Conservation (phyloP, 2,113 vertebrate genomes). For the Nothoprocta perdicaria region DNA sequence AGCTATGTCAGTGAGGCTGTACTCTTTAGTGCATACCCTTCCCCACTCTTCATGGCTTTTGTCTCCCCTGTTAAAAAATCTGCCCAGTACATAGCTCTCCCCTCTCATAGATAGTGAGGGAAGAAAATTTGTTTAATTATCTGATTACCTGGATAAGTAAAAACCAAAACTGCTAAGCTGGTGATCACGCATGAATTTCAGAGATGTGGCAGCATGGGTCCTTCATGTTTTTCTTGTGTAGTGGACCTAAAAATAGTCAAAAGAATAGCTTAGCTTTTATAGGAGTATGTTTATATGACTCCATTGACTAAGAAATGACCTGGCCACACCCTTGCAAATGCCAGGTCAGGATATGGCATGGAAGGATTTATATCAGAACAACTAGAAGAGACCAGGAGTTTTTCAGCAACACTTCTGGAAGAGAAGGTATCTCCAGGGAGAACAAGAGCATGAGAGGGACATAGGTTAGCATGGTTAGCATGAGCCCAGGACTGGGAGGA, state of each 20-base stretch:
- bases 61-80: not conserved
- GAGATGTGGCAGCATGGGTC: constrained; percentile 22
- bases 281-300: not conserved
- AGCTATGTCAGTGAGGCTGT: not conserved
- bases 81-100: not conserved
- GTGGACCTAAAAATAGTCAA: constrained; percentile 32
- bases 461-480: not conserved
- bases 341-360: not conserved
- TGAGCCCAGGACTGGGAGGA: not conserved
- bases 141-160: constrained; percentile 34
- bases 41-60: not conserved
- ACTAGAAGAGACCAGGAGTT: not conserved
- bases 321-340: not conserved
- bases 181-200: constrained; percentile 37
- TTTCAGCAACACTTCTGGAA: not conserved
- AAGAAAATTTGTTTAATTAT: not conserved
- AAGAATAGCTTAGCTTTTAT: not conserved
- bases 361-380: not conserved
- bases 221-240: constrained; percentile 22
- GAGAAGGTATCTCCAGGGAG: not conserved
- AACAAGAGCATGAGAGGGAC: not conserved
- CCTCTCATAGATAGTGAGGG: not conserved
- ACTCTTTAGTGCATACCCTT: not conserved
- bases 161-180: constrained; percentile 59
- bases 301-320: not conserved